Percentiles rank a stretch among this genome's conserved stretches.
phyloP scores from a whole-genome alignment of 1,140 invertebrate genomes.

The Lepidurus arcticus region DNA sequence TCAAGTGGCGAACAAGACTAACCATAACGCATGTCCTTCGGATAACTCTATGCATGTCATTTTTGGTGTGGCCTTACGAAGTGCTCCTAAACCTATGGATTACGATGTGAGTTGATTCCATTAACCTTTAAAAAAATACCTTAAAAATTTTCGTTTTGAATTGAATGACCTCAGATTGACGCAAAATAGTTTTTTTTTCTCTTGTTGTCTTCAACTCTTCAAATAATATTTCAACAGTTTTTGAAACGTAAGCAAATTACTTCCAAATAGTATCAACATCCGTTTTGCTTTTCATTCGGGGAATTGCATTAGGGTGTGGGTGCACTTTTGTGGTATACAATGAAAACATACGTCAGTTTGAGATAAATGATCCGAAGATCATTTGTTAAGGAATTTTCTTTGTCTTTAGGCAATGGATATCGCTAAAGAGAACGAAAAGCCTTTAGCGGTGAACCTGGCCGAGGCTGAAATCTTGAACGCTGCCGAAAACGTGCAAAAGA shows the following conservation, averaged over 20 bases:
- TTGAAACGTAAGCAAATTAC: too few species aligned
- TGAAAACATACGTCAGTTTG: background rate
- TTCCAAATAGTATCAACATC: too few species aligned
- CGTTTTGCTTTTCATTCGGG: too few species aligned
- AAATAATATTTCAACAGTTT: too few species aligned
- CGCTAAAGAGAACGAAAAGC: conserved; percentile 6
- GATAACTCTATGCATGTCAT: conserved; percentile 15
- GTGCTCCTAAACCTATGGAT: conserved; percentile 10
- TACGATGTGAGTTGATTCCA: background rate
- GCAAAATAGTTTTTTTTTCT: too few species aligned
- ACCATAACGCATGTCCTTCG: background rate
- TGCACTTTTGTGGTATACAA: background rate
- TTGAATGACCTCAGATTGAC: too few species aligned
- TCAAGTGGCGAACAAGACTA: background rate
- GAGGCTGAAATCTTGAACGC: conserved; percentile 1
- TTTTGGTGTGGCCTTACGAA: conserved; percentile 18
- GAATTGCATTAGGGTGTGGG: background rate
- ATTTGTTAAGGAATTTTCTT: background rate
- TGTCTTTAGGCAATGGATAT: background rate
- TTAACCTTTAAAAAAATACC: background rate
- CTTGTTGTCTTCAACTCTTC: too few species aligned
- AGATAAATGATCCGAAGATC: background rate
- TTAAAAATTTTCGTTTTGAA: background rate
- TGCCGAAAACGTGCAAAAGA: conserved; percentile 8
- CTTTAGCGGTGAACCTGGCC: background rate